These are phyloP conservation scores for Catotricha subobsoleta DNA, from an alignment of 2,888 invertebrate genomes.

Conservation along the genomic window DNA sequence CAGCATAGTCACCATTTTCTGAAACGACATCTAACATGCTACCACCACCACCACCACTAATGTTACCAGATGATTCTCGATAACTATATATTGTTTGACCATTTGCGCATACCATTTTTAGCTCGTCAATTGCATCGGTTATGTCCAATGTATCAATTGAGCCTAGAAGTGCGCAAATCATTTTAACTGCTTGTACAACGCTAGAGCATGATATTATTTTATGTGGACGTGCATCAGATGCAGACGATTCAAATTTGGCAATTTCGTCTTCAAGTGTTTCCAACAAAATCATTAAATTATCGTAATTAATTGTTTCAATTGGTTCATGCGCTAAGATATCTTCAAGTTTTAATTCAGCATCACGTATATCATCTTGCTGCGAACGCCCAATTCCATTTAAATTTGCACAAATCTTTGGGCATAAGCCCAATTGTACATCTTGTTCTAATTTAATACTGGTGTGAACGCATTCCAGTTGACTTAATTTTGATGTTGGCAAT, in stretches of 20 bases:
- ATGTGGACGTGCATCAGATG: conserved; percentile 35
- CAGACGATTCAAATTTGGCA: conserved; percentile 51
- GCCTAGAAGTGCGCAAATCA: conserved; percentile 74
- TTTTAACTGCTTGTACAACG: conserved; percentile 80
- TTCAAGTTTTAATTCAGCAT: conserved; percentile 54
- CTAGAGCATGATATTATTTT: conserved; percentile 44
- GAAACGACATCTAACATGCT: conserved; percentile 44
- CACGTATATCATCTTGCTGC: conserved; percentile 62
- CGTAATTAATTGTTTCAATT: conserved; percentile 56
- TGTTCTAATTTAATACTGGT: conserved; percentile 83
- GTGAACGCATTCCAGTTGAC: conserved; percentile 85
- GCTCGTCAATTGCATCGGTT: conserved; percentile 48
- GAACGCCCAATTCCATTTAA: conserved; percentile 57
- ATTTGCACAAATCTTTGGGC: conserved; percentile 46
- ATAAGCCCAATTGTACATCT: conserved; percentile 55
- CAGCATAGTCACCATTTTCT: conserved; percentile 51
- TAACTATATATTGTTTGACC: conserved; percentile 19
- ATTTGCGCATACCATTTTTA: conserved; percentile 23
- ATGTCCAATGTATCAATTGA: conserved; percentile 79
- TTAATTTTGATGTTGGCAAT: conserved; percentile 60
- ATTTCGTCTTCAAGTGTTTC: conserved; percentile 71
- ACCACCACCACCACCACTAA: background rate
- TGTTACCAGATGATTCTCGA: background rate
- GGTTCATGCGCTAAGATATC: conserved; percentile 63
- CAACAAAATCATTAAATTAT: conserved; percentile 66